Evolutionary conservation across 2,888 invertebrate genomes (phyloP).

Genomic region (Cryptus viduatorius): DNA sequence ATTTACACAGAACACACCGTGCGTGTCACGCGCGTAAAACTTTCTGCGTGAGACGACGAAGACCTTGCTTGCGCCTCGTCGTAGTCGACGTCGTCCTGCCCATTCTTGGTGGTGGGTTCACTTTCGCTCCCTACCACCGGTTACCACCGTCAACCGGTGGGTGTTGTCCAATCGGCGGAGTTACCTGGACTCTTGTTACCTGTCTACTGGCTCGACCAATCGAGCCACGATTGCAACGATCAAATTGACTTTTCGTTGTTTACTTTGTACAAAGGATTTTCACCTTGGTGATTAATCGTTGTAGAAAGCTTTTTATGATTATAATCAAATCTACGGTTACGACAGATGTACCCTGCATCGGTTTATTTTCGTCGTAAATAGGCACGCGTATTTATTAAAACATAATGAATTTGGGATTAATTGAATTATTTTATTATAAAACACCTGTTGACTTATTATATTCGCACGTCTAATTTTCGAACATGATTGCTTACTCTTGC

Average conservation of each 20-base stretch:
- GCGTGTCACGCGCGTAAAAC: slow-evolving; percentile 56
- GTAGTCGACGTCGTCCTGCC: slow-evolving; percentile 79
- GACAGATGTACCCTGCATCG: too few species aligned
- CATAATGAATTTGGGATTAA: background rate
- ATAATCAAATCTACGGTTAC: too few species aligned
- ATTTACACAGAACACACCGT: background rate
- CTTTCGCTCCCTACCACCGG: slow-evolving; percentile 79
- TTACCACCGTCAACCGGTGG: slow-evolving; percentile 21
- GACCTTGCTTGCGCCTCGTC: slow-evolving; percentile 68
- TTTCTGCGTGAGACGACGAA: slow-evolving; percentile 61
- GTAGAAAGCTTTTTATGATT: too few species aligned
- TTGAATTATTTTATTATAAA: background rate
- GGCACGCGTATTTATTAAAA: background rate
- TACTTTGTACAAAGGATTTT: too few species aligned
- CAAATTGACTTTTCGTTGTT: background rate
- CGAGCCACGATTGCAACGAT: slow-evolving; percentile 13
- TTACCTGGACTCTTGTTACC: slow-evolving; percentile 55
- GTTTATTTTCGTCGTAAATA: too few species aligned
- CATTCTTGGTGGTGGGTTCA: slow-evolving; percentile 84
- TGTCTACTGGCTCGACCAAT: slow-evolving; percentile 39
- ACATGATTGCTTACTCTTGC: slow-evolving; percentile 42
- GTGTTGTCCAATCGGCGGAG: slow-evolving; percentile 67
- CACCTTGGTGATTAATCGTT: too few species aligned
- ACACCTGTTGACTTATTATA: slow-evolving; percentile 23
- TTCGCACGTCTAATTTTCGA: background rate